Percentiles rank a stretch among this genome's conserved stretches.
phyloP scores from a whole-genome alignment of 2,113 vertebrate genomes.

The Rhineura floridana region DNA sequence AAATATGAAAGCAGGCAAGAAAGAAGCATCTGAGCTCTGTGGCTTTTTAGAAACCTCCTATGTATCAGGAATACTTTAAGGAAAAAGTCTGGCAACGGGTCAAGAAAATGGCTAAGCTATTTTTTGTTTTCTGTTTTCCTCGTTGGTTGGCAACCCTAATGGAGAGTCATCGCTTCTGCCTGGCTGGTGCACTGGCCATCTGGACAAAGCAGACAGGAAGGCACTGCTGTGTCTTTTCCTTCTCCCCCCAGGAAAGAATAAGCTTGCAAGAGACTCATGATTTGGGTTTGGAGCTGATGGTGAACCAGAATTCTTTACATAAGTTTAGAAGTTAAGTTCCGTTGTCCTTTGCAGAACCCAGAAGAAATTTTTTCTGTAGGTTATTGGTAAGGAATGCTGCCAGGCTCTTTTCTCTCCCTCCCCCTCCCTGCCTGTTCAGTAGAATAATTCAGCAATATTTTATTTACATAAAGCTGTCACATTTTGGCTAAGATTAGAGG shows the following conservation, averaged over 20 bases:
- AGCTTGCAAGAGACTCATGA: background rate
- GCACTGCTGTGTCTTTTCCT: background rate
- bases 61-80: background rate
- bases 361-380: background rate
- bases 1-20: background rate
- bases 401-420: background rate
- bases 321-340: background rate
- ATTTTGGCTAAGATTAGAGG: background rate
- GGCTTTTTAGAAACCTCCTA: background rate
- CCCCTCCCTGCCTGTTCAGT: background rate
- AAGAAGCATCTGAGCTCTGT: background rate
- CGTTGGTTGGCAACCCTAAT: background rate
- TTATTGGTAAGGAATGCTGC: background rate
- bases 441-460: background rate
- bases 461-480: conserved; percentile 21
- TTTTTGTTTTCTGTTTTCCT: background rate
- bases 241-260: too few relatives aligned
- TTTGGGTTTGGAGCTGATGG: background rate
- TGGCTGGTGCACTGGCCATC: background rate
- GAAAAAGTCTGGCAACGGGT: background rate
- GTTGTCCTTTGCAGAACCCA: background rate
- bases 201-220: background rate
- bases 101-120: background rate
- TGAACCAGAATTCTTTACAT: background rate
- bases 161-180: too few relatives aligned